Conservation (phyloP, 2,113 vertebrate species). For the Oophaga pumilio region DNA sequence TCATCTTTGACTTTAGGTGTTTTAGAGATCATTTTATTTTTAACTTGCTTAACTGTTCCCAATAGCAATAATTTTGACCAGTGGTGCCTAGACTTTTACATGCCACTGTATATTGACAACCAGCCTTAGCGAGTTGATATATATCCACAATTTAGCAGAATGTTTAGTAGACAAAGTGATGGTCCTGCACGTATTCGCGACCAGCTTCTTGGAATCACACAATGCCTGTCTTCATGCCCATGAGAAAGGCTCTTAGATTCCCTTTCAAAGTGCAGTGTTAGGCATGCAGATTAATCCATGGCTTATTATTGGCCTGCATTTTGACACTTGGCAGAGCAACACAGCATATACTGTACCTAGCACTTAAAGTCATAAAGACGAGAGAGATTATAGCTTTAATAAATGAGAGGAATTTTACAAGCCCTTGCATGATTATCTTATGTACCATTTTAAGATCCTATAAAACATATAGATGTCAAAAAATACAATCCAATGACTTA, state of each 20-base stretch:
- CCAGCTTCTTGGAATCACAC: conserved; percentile 42
- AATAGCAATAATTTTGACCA: too few relatives aligned
- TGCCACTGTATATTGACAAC: not conserved
- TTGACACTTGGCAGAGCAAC: conserved; percentile 46
- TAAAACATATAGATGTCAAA: not conserved
- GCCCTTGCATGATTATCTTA: not conserved
- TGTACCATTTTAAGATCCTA: not conserved
- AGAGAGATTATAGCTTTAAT: not conserved
- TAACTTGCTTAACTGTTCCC: too few relatives aligned
- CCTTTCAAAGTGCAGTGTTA: conserved; percentile 28
- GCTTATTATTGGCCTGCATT: conserved; percentile 38
- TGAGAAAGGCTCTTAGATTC: conserved; percentile 45
- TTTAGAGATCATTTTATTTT: too few relatives aligned
- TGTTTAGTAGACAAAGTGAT: not conserved
- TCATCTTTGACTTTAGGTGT: too few relatives aligned
- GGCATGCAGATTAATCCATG: conserved; percentile 53
- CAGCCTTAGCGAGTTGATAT: not conserved
- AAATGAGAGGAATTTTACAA: not conserved
- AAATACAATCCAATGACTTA: not conserved
- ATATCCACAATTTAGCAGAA: not conserved
- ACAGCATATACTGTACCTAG: conserved; percentile 20
- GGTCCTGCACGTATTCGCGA: conserved; percentile 14
- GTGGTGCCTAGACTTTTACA: too few relatives aligned
- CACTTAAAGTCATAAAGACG: conserved; percentile 12
- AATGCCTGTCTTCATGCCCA: conserved; percentile 44